Percentiles rank a stretch among this genome's conserved stretches.
Conservation (phyloP, 2,113 vertebrate species). For the Butorides virescens region DNA sequence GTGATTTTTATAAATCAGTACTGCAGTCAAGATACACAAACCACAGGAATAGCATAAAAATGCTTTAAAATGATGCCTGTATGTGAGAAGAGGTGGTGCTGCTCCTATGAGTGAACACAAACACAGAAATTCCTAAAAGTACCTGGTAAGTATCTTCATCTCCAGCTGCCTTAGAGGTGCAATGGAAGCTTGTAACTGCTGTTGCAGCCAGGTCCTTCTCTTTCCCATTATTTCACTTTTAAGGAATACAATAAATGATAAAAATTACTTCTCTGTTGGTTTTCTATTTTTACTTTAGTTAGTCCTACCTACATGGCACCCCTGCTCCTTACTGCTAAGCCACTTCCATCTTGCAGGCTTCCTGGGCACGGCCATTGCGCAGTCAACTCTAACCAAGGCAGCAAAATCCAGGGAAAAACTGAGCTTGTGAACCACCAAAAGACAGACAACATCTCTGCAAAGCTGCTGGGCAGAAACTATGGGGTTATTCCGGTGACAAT, state of each 20-base stretch:
- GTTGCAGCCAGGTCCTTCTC: neutral
- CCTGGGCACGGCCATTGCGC: neutral
- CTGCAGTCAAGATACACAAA: neutral
- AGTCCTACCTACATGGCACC: neutral
- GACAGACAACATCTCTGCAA: neutral
- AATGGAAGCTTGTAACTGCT: neutral
- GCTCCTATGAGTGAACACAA: neutral
- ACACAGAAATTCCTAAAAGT: neutral
- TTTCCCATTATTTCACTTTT: neutral
- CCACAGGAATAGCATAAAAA: neutral
- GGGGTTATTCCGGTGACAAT: neutral
- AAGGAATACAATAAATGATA: neutral
- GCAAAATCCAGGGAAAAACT: conserved; percentile 40
- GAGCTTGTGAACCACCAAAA: conserved; percentile 25
- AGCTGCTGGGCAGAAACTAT: conserved; percentile 22
- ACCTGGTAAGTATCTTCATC: neutral
- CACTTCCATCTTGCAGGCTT: neutral
- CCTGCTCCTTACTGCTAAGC: neutral
- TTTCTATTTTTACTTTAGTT: neutral
- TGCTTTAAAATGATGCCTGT: neutral
- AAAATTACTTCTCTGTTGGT: neutral
- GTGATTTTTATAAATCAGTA: neutral
- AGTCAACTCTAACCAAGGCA: conserved; percentile 23
- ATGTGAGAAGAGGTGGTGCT: accelerated
- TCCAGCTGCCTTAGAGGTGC: neutral